phyloP scores from a whole-genome alignment of 2,113 vertebrate genomes.

The Zosterops japonicus region DNA sequence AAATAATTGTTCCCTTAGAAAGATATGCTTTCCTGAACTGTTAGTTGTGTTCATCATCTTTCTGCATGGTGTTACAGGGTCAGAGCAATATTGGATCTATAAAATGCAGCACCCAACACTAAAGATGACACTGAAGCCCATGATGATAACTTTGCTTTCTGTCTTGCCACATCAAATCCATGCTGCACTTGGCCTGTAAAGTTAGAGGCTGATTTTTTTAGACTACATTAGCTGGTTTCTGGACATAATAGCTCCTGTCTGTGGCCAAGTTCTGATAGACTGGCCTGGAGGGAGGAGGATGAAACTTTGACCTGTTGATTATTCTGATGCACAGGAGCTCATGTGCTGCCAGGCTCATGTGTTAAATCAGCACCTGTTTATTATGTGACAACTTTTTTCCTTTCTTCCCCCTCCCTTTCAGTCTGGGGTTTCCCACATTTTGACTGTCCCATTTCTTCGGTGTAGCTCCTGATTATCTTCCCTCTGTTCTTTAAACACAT shows the following conservation, averaged over 20 bases:
- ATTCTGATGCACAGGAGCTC: background rate
- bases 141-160: background rate
- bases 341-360: background rate
- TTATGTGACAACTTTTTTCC: background rate
- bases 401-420: background rate
- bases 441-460: background rate
- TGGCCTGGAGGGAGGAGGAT: background rate
- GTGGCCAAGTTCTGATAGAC: background rate
- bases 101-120: background rate
- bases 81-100: background rate
- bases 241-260: background rate
- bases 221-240: background rate
- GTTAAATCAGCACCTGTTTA: background rate
- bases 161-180: background rate
- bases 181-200: background rate
- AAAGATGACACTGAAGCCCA: background rate
- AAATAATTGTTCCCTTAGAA: background rate
- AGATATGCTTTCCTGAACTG: background rate
- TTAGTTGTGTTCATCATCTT: background rate
- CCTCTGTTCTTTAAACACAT: background rate
- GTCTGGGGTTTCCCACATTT: background rate
- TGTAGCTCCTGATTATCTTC: background rate
- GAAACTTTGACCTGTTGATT: background rate
- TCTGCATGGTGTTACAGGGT: background rate
- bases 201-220: background rate